A percentile compares a stretch with the other conserved stretches of the same genome.
phyloP scores from a whole-genome alignment of 2,113 vertebrate species.

The Phalacrocorax brasilianus region DNA sequence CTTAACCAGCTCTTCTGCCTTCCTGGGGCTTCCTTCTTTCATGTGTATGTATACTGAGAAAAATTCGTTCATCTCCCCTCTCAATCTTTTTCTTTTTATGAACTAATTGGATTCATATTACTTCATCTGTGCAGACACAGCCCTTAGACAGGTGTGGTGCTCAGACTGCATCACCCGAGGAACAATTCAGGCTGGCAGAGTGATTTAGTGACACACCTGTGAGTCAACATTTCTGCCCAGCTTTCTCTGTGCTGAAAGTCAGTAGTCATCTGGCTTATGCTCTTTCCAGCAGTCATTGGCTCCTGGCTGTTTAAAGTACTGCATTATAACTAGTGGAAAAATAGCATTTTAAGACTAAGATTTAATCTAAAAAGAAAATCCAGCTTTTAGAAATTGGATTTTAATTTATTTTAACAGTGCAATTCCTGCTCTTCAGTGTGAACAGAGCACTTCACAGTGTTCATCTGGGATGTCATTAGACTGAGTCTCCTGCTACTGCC shows the following conservation, averaged over 20 bases:
- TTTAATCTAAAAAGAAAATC: background rate
- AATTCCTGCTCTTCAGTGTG: background rate
- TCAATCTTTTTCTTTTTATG: conserved; percentile 13
- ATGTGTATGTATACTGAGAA: background rate
- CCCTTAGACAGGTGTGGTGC: conserved; percentile 57
- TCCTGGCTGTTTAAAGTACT: conserved; percentile 17
- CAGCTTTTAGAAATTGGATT: background rate
- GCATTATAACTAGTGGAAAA: background rate
- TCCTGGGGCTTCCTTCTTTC: background rate
- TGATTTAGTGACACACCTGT: conserved; percentile 54
- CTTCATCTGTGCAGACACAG: conserved; percentile 13
- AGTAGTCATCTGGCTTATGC: background rate
- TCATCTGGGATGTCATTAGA: background rate
- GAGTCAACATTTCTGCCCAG: conserved; percentile 55
- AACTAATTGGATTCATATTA: conserved; percentile 30
- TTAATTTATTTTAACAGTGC: background rate
- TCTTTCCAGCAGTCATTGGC: conserved; percentile 21
- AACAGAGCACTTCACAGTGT: background rate
- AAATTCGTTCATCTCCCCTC: background rate
- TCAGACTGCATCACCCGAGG: conserved; percentile 41
- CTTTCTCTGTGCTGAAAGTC: background rate
- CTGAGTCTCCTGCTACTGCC: background rate
- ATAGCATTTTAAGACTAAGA: conserved; percentile 9
- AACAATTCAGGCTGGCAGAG: conserved; percentile 36
- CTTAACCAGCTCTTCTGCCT: background rate